phyloP scores from a whole-genome alignment of 2,797 vertebrate species.

The Nannoperca obscura region DNA sequence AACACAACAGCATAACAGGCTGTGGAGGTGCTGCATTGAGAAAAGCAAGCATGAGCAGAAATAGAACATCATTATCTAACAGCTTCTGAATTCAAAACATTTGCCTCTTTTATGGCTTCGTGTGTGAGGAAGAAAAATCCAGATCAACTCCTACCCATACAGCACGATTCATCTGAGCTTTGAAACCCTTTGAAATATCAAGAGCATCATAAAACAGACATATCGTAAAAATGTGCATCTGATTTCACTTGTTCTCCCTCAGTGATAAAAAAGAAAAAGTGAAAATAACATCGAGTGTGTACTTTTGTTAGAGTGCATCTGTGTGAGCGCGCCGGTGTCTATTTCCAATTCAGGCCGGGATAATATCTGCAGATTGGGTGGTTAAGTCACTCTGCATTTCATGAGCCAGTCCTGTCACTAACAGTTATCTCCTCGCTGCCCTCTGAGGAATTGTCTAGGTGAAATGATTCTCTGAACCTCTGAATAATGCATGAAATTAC shows the following conservation, averaged over 20 bases:
- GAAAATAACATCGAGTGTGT: constrained; percentile 55
- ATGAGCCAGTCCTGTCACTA: constrained; percentile 81
- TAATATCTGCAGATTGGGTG: constrained; percentile 81
- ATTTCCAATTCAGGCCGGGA: constrained; percentile 70
- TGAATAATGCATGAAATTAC: constrained; percentile 88
- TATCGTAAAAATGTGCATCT: constrained; percentile 55
- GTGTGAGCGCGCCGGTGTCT: constrained; percentile 47
- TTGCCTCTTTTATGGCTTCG: constrained; percentile 29
- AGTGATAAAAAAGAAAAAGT: constrained; percentile 34
- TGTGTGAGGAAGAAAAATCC: constrained; percentile 11
- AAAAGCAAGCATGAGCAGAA: constrained; percentile 22
- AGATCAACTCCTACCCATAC: constrained; percentile 13
- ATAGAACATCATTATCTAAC: constrained; percentile 52
- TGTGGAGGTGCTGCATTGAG: constrained; percentile 5
- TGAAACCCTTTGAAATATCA: constrained; percentile 48
- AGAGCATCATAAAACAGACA: constrained; percentile 42
- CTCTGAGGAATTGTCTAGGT: constrained; percentile 79
- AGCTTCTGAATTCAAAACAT: constrained; percentile 32
- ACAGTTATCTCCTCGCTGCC: constrained; percentile 78
- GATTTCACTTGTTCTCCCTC: constrained; percentile 56
- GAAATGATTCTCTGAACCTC: constrained; percentile 78
- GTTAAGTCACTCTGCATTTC: constrained; percentile 83
- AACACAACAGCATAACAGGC: constrained; percentile 18
- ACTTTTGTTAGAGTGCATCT: constrained; percentile 39
- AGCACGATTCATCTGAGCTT: constrained; percentile 35